Base-by-base conservation (phyloP, 2,888 invertebrate species). In the Baccha elongata region DNA sequence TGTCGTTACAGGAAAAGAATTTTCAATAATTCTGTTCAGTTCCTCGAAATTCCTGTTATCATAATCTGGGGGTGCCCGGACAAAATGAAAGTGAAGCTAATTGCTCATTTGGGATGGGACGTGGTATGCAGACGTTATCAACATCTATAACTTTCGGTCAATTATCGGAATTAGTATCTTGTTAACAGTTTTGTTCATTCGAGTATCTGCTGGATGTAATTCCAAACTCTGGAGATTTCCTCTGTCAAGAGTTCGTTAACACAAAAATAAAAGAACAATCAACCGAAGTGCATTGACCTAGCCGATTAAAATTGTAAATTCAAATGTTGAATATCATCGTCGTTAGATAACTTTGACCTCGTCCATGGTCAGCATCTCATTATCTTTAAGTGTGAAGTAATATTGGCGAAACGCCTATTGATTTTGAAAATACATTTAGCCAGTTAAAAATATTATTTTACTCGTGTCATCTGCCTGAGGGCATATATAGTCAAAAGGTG, bases 401-500 rank as follows among this genome's bases (percentile, higher is more conserved):
- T 32, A 23, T 32, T 48, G 17, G 15, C 15, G 8, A 10, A 26
- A 4, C 26, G 13, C 26, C 0, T 8, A 2, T 17, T 42, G 17
- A 5, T 42, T 46, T 11, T 46, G 11, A 6, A 17, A 21, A 52
- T 52, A 53, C 11, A 32, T 19, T 53, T 23, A 23, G 3, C 5
- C 23, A 4, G 23, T 23, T 23, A 5, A 32, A 32, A 7, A 32
- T 55, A 67, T 67, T 52, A 29, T 35, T 55, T 42, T 46, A 32
- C 53, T 69, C 23, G 67, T 73, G 53, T 79, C 37, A 53, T 7
- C 35, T 32, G 79, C 73, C 79, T 46, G 17, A 62, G 67, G 79
- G 73, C 15, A 55, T n/a, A n/a, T n/a, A n/a, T 79, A 53, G 42
- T 68, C 32, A 19, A 68, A 53, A 79, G 73, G 73, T 79, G 67